phyloP scores from a whole-genome alignment of 2,888 invertebrate species.

The Mesopsocus fuscifrons region DNA sequence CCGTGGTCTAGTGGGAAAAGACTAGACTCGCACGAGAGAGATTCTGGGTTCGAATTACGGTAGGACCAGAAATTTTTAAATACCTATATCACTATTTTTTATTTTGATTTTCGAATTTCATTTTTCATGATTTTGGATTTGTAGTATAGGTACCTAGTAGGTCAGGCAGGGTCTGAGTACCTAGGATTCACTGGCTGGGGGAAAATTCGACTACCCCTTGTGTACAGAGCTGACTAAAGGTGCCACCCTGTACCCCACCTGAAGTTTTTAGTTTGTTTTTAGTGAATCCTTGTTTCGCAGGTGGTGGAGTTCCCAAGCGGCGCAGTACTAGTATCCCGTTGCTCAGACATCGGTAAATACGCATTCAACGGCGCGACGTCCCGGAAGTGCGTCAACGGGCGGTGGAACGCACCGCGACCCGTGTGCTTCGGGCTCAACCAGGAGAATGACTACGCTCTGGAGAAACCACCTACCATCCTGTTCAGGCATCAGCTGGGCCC shows the following conservation, averaged over 20 bases:
- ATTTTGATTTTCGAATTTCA: constrained; percentile 3
- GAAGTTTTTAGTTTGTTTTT: neutral
- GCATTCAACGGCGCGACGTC: constrained; percentile 55
- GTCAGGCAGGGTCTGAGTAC: too few species aligned
- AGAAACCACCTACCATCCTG: constrained; percentile 66
- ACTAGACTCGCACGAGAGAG: too few species aligned
- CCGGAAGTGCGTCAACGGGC: constrained; percentile 53
- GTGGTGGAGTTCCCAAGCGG: neutral
- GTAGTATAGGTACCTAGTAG: too few species aligned
- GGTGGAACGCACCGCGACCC: constrained; percentile 64
- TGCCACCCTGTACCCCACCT: too few species aligned
- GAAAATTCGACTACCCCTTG: too few species aligned
- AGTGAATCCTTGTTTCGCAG: neutral
- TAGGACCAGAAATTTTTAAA: too few species aligned
- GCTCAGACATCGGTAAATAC: constrained; percentile 73
- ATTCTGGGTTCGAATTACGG: too few species aligned
- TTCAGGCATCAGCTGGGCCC: constrained; percentile 67
- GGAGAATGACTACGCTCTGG: constrained; percentile 73
- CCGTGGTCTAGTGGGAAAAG: constrained; percentile 34
- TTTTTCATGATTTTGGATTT: constrained; percentile 4
- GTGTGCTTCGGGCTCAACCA: constrained; percentile 66
- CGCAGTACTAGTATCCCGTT: constrained; percentile 35
- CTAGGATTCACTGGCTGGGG: too few species aligned
- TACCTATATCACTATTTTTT: constrained; percentile 8
- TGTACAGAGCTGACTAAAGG: too few species aligned